phyloP scores from a whole-genome alignment of 2,113 vertebrate species.

The Oreotrochilus melanogaster region DNA sequence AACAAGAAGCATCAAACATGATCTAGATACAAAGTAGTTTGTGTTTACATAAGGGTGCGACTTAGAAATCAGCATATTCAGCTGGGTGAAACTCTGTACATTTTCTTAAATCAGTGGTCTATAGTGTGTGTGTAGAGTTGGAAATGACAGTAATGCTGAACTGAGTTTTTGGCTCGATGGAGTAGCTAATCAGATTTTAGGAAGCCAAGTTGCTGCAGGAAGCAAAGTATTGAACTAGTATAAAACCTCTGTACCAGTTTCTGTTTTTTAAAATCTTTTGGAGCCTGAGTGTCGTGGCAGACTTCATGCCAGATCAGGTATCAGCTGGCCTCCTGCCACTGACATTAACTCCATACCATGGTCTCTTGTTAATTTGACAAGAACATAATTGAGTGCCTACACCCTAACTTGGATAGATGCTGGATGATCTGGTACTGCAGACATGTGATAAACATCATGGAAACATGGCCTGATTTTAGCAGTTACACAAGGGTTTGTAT shows the following conservation, averaged over 20 bases:
- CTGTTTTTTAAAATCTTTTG: slow-evolving; percentile 7
- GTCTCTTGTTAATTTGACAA: slow-evolving; percentile 67
- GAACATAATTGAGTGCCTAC: slow-evolving; percentile 62
- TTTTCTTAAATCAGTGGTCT: background rate
- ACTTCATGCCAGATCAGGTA: slow-evolving; percentile 55
- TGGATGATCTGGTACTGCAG: slow-evolving; percentile 51
- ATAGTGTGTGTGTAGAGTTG: background rate
- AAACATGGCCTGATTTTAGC: slow-evolving; percentile 29
- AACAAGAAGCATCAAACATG: slow-evolving; percentile 22
- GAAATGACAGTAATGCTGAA: background rate
- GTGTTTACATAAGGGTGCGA: slow-evolving; percentile 6
- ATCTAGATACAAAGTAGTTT: slow-evolving; percentile 30
- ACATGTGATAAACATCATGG: slow-evolving; percentile 34
- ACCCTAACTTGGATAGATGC: slow-evolving; percentile 46
- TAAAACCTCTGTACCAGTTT: background rate
- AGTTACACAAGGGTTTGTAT: slow-evolving; percentile 28
- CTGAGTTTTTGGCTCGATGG: background rate
- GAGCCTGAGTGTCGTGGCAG: background rate
- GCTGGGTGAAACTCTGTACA: background rate
- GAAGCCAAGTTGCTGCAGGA: slow-evolving; percentile 4
- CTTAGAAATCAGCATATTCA: slow-evolving; percentile 26
- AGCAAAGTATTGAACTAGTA: background rate
- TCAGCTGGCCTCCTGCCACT: slow-evolving; percentile 53
- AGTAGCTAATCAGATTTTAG: slow-evolving; percentile 11
- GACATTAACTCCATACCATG: slow-evolving; percentile 36